Evolutionary conservation across 2,113 vertebrate genomes (phyloP).

Genomic region (Columba janthina): DNA sequence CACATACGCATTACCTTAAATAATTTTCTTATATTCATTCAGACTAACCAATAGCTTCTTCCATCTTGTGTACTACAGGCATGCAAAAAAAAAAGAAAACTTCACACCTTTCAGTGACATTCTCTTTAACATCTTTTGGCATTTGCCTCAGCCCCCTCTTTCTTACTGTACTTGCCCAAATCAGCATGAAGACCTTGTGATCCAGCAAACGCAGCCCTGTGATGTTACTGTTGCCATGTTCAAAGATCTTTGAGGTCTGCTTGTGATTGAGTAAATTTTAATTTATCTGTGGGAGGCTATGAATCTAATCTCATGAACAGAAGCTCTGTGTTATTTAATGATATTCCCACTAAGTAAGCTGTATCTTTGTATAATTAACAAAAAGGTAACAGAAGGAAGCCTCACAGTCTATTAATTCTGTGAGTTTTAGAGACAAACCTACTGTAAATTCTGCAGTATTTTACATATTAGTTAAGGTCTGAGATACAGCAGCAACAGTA

Average conservation of each 20-base stretch:
- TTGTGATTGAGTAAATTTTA: neutral
- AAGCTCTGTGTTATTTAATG: neutral
- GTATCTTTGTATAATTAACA: neutral
- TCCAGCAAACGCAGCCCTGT: neutral
- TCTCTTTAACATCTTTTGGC: neutral
- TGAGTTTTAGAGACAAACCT: neutral
- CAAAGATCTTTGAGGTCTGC: neutral
- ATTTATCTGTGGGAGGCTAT: neutral
- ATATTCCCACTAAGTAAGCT: neutral
- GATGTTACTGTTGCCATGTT: neutral
- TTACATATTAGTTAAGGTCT: neutral
- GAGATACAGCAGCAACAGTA: neutral
- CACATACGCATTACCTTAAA: neutral
- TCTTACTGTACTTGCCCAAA: neutral
- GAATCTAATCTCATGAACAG: neutral
- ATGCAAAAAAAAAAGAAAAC: neutral
- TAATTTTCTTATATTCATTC: neutral
- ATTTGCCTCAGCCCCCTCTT: neutral
- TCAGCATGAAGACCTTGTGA: neutral
- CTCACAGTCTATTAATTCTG: neutral
- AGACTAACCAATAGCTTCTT: conserved; percentile 15
- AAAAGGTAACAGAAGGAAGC: neutral
- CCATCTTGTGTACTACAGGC: neutral
- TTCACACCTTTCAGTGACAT: neutral
- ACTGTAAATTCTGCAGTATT: neutral